Base-by-base conservation (phyloP, 2,797 vertebrate genomes). In the Peromyscus aztecus region DNA sequence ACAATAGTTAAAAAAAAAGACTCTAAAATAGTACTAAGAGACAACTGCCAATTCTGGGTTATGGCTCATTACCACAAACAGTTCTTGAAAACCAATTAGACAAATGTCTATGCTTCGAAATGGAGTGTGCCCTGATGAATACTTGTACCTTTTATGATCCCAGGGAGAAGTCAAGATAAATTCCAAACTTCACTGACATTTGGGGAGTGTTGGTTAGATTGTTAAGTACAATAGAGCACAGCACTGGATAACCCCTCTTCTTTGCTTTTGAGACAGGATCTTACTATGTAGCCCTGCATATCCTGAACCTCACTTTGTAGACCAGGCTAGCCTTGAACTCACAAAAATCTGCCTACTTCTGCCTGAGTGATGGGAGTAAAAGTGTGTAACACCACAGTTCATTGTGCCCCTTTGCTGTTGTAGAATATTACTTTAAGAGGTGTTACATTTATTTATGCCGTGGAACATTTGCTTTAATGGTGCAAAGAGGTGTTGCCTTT, bases 11-110 rank as follows among this genome's bases (percentile, higher is more conserved):
- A n/a, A 23, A 85, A 89, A n/a, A 82, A 67, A 77, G 4, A 75
- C 83, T 71, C 69, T 73, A 29, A 91, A 89, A 89, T n/a, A 86
- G 10, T 63, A 90, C 21, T 40, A 84, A 85, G 65, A 89, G 83
- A n/a, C 65, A 85, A 52, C 67, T 37, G n/a, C 21, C 23, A 94
- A 17, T 89, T 93, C 40, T 77, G 65, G n/a, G 81, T 73, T 6
- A 40, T 78, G n/a, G 19, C 40, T 37, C 49, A 49, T 80, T 17
- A 75, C 63, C 24, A 71, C 49, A 69, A 94, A 94, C 27, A 75
- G 43, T 77, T 59, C 3, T 40, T 69, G 31, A 16, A 73, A 92
- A 59, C 49, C 80, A 52, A 59, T 91, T 34, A 95, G 46, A 63
- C 40, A 81, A 69, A 63, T 78, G 29, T 61, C 67, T 71, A 23